These are phyloP conservation scores for Gallinago jamesoni DNA, from an alignment of 2,113 vertebrate species.

Conservation along the genomic window DNA sequence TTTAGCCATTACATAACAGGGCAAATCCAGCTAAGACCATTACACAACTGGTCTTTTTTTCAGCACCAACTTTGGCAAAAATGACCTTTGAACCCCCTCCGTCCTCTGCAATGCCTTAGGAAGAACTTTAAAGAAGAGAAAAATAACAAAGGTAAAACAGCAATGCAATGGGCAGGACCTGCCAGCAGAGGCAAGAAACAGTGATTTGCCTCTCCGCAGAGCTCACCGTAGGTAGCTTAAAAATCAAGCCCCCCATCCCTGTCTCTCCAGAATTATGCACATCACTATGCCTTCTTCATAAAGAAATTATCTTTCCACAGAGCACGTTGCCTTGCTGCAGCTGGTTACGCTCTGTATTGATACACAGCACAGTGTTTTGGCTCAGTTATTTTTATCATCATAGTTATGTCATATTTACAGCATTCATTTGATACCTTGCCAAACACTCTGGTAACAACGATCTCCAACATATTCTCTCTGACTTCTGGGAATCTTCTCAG, in stretches of 20 bases:
- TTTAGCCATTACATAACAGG: neutral
- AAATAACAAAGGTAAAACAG: neutral
- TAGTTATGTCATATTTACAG: neutral
- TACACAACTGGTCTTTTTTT: conserved; percentile 35
- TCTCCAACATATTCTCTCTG: neutral
- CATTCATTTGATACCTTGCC: neutral
- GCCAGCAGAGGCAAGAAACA: neutral
- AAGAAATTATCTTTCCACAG: neutral
- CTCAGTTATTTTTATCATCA: neutral
- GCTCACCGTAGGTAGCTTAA: neutral
- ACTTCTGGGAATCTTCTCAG: neutral
- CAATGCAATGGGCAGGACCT: neutral
- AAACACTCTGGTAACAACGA: neutral
- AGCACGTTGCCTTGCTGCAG: neutral
- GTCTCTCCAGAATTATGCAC: neutral
- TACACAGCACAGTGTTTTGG: neutral
- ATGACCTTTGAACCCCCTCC: neutral
- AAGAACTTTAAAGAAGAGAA: neutral
- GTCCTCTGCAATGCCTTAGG: neutral
- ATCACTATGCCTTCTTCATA: neutral
- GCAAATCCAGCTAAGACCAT: conserved; percentile 13
- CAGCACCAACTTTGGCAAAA: conserved; percentile 9
- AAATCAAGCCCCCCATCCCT: neutral
- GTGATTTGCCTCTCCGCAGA: neutral
- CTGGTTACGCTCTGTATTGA: neutral